A percentile compares a stretch with the other conserved stretches of the same genome.
phyloP scores from a whole-genome alignment of 1,140 invertebrate genomes.

The Tetramorium parvispinum region DNA sequence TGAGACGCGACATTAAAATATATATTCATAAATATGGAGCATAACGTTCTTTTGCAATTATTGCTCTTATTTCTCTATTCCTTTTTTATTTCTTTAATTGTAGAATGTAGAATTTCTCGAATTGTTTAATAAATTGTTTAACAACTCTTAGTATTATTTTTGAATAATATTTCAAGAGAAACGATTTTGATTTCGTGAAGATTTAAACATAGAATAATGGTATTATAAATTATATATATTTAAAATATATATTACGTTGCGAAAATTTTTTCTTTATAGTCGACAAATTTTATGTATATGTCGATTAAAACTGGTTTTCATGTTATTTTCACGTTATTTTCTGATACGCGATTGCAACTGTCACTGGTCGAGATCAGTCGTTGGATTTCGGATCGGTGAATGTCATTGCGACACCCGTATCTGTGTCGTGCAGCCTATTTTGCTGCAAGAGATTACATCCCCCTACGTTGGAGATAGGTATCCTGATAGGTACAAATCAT shows the following conservation, averaged over 20 bases:
- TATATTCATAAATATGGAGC: neutral
- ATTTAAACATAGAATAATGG: neutral
- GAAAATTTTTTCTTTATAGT: conserved; percentile 11
- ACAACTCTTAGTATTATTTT: neutral
- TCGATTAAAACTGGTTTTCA: conserved; percentile 42
- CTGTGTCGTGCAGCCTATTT: conserved; percentile 54
- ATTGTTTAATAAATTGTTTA: neutral
- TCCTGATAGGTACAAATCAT: conserved; percentile 39
- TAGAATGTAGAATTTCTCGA: neutral
- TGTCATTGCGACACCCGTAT: conserved; percentile 51
- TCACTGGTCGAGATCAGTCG: conserved; percentile 45
- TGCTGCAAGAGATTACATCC: conserved; percentile 49
- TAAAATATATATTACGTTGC: neutral
- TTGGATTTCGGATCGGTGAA: conserved; percentile 43
- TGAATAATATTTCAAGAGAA: neutral
- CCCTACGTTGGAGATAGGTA: conserved; percentile 21
- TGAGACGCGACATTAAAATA: conserved; percentile 2
- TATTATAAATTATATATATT: conserved; percentile 1
- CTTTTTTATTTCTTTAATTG: neutral
- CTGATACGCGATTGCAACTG: conserved; percentile 55
- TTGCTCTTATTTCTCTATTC: neutral
- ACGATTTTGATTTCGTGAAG: neutral
- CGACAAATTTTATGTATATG: conserved; percentile 15
- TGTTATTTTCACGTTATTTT: conserved; percentile 47
- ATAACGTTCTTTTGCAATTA: neutral